phyloP scores from a whole-genome alignment of 2,888 invertebrate genomes.

The Pomacea canaliculata region DNA sequence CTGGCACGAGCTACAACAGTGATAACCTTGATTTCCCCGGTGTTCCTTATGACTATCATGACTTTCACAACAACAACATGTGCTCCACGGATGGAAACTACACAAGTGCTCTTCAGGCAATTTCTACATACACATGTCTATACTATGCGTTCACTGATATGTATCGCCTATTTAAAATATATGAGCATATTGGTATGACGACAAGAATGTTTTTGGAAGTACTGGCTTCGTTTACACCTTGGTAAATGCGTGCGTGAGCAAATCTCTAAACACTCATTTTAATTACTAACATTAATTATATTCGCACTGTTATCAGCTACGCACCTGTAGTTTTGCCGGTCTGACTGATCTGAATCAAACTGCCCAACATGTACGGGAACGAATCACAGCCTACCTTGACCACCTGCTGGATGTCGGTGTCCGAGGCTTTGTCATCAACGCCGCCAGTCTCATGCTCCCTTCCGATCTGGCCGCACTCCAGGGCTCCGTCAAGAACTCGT shows the following conservation, averaged over 20 bases:
- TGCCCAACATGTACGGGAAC: slow-evolving; percentile 59
- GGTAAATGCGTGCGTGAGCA: no score
- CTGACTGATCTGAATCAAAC: slow-evolving; percentile 82
- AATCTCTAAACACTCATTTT: no score
- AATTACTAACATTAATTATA: no score
- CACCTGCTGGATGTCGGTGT: slow-evolving; percentile 54
- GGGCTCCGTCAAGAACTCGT: slow-evolving; percentile 6
- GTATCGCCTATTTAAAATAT: no score
- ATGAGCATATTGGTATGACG: no score
- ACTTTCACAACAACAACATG: slow-evolving; percentile 75
- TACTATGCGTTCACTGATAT: no score
- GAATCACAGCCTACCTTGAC: slow-evolving; percentile 54
- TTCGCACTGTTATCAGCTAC: no score
- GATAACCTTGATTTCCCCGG: slow-evolving; percentile 65
- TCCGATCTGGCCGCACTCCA: slow-evolving; percentile 38
- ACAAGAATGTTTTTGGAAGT: no score
- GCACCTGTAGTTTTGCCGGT: slow-evolving; percentile 77
- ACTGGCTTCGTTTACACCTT: no score
- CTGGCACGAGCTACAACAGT: slow-evolving; percentile 71
- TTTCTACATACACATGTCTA: no score
- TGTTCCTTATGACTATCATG: slow-evolving; percentile 71
- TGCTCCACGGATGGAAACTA: neutral
- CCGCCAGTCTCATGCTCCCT: slow-evolving; percentile 65
- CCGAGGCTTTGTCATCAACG: slow-evolving; percentile 61
- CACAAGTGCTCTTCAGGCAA: no score